Evolutionary conservation across 2,888 invertebrate genomes (phyloP), one percentile per base, ranked within the genome.

Genomic region (Cerceris rybyensis): DNA sequence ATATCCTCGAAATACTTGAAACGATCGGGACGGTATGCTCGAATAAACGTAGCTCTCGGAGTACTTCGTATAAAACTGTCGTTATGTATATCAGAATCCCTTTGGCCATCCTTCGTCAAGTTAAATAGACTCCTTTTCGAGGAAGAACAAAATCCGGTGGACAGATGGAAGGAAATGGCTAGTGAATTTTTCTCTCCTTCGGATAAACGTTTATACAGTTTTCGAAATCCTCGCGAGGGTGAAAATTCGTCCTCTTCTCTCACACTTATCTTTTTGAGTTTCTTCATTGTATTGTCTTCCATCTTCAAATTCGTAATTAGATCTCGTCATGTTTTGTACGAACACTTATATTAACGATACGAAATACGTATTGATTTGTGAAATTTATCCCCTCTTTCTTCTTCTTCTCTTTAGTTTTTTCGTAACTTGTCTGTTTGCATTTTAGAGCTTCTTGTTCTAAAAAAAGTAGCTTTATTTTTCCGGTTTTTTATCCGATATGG

Each of bases 141-240:
- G 43, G 17, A 28, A 65, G 52, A 59, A 57, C 57, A 41, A 69
- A 42, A 42, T 28, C 61, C n/a, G 28, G 60, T 46, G 68, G 49
- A 16, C 61, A 49, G 61, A 61, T 28, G 28, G 57, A 73, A 60
- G 52, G 46, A 68, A 49, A 50, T 42, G 39, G 55, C 6, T 42
- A 64, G 58, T 58, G 59, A 70, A 61, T 69, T 63, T 74, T 70
- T 68, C 70, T 49, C 64, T 64, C 70, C 59, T 69, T 17, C 42
- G 14, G 6, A 49, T 63, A 69, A 73, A 69, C 69, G 69, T 73
- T 69, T 69, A 73, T 69, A 55, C 57, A 69, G 61, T 49, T 63
- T 42, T 57, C 46, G 60, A 60, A 41, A 43, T 39, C 17, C 39
- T 43, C 50, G 13, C 6, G 43, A 13, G 41, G 41, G 42, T 59